These are phyloP conservation scores for Isichthys henryi DNA, from an alignment of 2,113 vertebrate genomes.

Conservation along the genomic window DNA sequence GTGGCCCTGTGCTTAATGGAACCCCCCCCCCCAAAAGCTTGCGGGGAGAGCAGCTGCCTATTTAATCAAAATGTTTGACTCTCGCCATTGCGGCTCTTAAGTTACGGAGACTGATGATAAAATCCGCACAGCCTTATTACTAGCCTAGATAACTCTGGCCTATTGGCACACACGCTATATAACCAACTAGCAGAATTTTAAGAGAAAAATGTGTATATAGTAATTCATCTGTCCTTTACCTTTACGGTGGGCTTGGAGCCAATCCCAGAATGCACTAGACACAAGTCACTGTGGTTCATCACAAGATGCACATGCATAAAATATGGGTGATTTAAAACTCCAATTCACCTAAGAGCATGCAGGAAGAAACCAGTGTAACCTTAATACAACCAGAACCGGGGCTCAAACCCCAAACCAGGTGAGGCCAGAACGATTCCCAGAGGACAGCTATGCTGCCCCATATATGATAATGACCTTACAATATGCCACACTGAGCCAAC, in stretches of 20 bases:
- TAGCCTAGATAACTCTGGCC: neutral
- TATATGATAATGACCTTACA: no score
- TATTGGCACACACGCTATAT: neutral
- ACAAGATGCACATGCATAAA: neutral
- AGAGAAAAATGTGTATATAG: neutral
- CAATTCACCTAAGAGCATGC: neutral
- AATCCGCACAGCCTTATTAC: neutral
- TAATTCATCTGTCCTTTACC: neutral
- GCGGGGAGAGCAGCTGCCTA: neutral
- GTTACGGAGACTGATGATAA: neutral
- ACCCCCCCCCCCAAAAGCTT: neutral
- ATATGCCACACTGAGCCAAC: no score
- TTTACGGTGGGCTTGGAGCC: neutral
- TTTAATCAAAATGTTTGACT: conserved; percentile 20
- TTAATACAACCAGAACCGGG: no score
- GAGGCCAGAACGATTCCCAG: no score
- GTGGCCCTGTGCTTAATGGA: neutral
- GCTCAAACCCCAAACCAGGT: no score
- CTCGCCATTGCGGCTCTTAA: neutral
- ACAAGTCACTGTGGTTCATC: neutral
- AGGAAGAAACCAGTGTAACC: neutral
- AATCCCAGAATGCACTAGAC: neutral
- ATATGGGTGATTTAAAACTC: neutral
- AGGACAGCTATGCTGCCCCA: no score
- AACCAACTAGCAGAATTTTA: neutral